Base-by-base conservation (phyloP, 2,888 invertebrate genomes). In the Trissoscelio sp. region DNA sequence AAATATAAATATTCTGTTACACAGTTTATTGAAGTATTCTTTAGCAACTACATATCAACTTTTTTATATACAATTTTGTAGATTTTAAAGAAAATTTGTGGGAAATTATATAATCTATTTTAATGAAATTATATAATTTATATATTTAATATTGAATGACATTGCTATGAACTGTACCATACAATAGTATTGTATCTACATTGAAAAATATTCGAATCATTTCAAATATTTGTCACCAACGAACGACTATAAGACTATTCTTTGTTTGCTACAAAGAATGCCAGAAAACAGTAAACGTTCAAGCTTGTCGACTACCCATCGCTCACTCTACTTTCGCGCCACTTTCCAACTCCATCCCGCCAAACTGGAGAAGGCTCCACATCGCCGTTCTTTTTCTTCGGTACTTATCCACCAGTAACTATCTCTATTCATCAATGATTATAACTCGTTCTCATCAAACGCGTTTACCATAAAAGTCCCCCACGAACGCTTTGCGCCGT, bases 401-500 rank as follows among this genome's bases (percentile, higher is more conserved):
- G 12, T 64, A 16, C 70, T 58, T 20, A 14, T 39, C 48, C 22
- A 22, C 34, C 34, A 39, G 39, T 53, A 20, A 51, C 31, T 62
- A 9, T 51, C 53, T 57, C 12, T 75, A 12, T 46, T 46, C 64
- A 46, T 24, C 64, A 64, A 46, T 12, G 37, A 55, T 16, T 9
- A 67, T 11, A 51, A 20, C 22, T 31, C 42, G 24, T 37, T 31
- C n/a, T 55, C 20, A 37, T 42, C 42, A n/a, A 9, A 44, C 62
- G 62, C 53, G 62, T n/a, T 12, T 53, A 18, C 12, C 46, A 34
- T 31, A 62, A 44, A 78, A 62, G 28, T 24, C 48, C 37, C 75
- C 28, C 20, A 74, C 44, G 51, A 75, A 75, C 64, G 80, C 80
- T 81, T 72, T 75, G 80, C 72, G 66, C 80, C 70, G 48, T 72